Percentiles rank a stretch among this genome's conserved stretches.
Conservation (phyloP, 2,888 invertebrate genomes). For the Dasypolia templi region DNA sequence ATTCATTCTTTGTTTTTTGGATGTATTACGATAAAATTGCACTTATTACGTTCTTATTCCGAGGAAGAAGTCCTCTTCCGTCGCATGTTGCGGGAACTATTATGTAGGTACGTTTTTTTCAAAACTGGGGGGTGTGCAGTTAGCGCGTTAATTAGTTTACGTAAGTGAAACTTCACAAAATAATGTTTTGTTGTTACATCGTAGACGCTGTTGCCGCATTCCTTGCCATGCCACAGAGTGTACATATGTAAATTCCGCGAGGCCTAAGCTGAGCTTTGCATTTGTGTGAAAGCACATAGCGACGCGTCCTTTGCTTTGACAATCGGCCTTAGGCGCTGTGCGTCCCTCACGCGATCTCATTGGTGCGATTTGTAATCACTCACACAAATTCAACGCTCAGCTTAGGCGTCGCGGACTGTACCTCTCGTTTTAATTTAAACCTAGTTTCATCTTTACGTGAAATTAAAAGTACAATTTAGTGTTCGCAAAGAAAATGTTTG, state of each 20-base stretch:
- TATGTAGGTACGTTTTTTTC: background rate
- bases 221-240: conserved; percentile 44
- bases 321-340: too few relatives aligned
- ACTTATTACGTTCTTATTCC: background rate
- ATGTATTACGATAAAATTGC: too few relatives aligned
- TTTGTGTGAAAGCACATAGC: too few relatives aligned
- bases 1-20: too few relatives aligned
- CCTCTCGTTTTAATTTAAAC: conserved; percentile 57
- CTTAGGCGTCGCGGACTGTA: too few relatives aligned
- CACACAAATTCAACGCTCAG: too few relatives aligned
- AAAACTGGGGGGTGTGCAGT: background rate
- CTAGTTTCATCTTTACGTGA: conserved; percentile 53
- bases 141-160: conserved; percentile 21
- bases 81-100: background rate
- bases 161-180: conserved; percentile 34
- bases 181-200: conserved; percentile 46
- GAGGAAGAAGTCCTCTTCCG: background rate
- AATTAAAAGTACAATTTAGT: conserved; percentile 58
- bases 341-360: too few relatives aligned
- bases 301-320: too few relatives aligned
- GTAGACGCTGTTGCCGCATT: conserved; percentile 33
- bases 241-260: too few relatives aligned
- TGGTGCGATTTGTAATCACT: too few relatives aligned
- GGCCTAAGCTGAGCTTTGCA: too few relatives aligned
- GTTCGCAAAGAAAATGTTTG: conserved; percentile 30